Conservation (phyloP, 2,888 invertebrate species). For the Teinopalpus imperialis region DNA sequence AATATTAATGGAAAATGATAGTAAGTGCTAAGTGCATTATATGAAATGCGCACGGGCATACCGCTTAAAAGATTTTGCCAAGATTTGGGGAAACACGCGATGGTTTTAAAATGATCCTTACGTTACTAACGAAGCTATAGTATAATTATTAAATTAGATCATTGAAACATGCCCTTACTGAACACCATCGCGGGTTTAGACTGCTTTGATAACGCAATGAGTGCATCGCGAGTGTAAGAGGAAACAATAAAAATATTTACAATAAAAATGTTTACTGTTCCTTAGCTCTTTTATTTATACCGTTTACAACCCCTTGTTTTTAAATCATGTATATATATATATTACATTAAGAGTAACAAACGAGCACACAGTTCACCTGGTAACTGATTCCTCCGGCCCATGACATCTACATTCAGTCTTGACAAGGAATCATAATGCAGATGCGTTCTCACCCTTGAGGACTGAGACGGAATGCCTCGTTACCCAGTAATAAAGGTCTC, state of each 20-base stretch:
- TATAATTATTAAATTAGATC: constrained; percentile 14
- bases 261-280: constrained; percentile 81
- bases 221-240: constrained; percentile 69
- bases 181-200: constrained; percentile 48
- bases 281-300: constrained; percentile 55
- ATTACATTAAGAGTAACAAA: no score
- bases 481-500: no score
- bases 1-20: constrained; percentile 37
- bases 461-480: no score
- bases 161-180: constrained; percentile 15
- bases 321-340: no score
- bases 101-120: constrained; percentile 32
- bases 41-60: constrained; percentile 54
- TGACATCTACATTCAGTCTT: no score
- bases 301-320: no score
- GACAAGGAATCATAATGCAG: no score
- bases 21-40: constrained; percentile 58
- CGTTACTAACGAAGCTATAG: constrained; percentile 17
- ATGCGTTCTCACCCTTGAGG: no score
- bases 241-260: constrained; percentile 80
- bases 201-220: constrained; percentile 55
- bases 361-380: no score
- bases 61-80: constrained; percentile 60
- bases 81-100: constrained; percentile 48
- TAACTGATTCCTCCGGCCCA: no score